Conservation (phyloP, 2,113 vertebrate species). For the Tangachromis dhanisi region DNA sequence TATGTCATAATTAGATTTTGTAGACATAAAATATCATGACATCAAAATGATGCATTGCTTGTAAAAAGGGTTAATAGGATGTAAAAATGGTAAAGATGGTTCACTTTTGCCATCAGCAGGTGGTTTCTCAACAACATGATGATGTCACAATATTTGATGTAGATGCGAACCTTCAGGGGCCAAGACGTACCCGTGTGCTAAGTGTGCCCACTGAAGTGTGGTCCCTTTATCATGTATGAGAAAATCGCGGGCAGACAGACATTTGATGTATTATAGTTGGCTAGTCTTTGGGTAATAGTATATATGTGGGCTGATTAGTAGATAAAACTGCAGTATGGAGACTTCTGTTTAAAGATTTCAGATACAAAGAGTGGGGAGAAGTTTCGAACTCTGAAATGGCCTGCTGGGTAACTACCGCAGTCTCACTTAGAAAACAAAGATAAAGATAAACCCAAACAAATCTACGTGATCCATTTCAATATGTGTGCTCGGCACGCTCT, state of each 20-base stretch:
- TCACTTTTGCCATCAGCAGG: neutral
- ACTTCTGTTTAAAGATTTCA: neutral
- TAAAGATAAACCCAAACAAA: neutral
- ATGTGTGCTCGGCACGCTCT: neutral
- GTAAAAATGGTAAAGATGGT: neutral
- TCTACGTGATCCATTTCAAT: neutral
- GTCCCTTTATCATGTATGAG: neutral
- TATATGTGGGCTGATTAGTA: neutral
- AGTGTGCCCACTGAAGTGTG: neutral
- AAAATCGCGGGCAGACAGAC: neutral
- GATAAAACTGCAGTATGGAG: neutral
- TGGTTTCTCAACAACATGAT: neutral
- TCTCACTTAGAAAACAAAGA: neutral
- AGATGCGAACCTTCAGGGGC: neutral
- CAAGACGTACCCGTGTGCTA: neutral
- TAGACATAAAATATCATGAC: neutral
- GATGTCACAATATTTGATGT: neutral
- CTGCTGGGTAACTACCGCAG: neutral
- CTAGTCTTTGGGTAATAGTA: neutral
- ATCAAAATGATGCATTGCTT: neutral
- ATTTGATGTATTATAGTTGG: neutral
- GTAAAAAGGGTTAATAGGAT: neutral
- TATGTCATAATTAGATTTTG: neutral
- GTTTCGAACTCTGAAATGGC: neutral
- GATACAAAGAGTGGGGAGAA: neutral